These are phyloP conservation scores for Caenorhabditis sp. DNA, from an alignment of 2,888 invertebrate species.

Conservation along the genomic window DNA sequence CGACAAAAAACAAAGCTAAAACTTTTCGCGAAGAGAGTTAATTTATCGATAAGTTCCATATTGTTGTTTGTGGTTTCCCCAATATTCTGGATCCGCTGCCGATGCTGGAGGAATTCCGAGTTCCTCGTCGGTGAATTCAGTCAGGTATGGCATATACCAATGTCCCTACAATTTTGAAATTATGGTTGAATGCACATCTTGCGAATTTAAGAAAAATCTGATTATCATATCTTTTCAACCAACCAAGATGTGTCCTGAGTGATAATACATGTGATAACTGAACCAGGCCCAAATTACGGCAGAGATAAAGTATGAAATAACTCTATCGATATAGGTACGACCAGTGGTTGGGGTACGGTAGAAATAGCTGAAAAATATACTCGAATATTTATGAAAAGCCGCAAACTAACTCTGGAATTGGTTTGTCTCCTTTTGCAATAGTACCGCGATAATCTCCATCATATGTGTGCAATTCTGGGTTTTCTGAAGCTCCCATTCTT, in stretches of 20 bases:
- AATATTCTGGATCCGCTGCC: slow-evolving; percentile 68
- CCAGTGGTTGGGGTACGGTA: slow-evolving; percentile 64
- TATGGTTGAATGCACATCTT: too few relatives aligned
- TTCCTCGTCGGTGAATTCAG: slow-evolving; percentile 69
- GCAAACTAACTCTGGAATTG: slow-evolving; percentile 59
- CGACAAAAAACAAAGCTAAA: slow-evolving; percentile 11
- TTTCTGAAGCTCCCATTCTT: slow-evolving; percentile 59
- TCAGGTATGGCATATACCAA: slow-evolving; percentile 68
- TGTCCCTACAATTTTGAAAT: slow-evolving; percentile 68
- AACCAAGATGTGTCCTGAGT: slow-evolving; percentile 60
- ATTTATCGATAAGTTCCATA: slow-evolving; percentile 63
- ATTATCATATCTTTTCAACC: too few relatives aligned
- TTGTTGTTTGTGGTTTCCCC: slow-evolving; percentile 64
- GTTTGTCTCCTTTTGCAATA: slow-evolving; percentile 58
- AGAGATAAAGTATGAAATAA: slow-evolving; percentile 55
- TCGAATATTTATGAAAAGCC: neutral
- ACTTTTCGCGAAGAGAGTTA: neutral
- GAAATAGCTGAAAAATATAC: slow-evolving; percentile 55
- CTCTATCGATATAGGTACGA: slow-evolving; percentile 62
- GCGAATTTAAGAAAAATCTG: too few relatives aligned
- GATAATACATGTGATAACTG: slow-evolving; percentile 68
- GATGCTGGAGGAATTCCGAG: slow-evolving; percentile 69
- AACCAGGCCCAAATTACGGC: slow-evolving; percentile 66
- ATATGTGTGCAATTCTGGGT: slow-evolving; percentile 64
- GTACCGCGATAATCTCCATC: slow-evolving; percentile 61